Percentiles rank a stretch among this genome's conserved stretches.
phyloP scores from a whole-genome alignment of 1,140 invertebrate genomes.

The Mycetomoellerius zeteki region DNA sequence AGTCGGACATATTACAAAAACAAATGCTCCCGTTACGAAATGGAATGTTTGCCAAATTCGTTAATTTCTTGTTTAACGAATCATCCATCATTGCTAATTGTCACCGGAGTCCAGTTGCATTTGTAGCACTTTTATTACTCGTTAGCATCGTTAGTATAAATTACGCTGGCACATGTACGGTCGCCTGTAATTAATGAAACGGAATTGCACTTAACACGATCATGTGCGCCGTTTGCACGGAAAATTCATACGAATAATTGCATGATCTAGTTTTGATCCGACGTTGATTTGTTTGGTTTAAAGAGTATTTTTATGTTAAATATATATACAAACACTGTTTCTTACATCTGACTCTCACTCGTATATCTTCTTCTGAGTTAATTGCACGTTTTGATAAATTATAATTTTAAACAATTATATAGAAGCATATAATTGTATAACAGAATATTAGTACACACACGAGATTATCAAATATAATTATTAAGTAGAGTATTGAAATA shows the following conservation, averaged over 20 bases:
- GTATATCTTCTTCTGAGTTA: not conserved
- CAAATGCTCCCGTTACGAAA: not conserved
- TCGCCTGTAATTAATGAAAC: conserved; percentile 17
- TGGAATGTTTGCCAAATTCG: not conserved
- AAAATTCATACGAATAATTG: conserved; percentile 25
- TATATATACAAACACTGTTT: not conserved
- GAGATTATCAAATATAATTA: conserved; percentile 2
- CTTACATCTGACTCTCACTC: not conserved
- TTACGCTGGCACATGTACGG: not conserved
- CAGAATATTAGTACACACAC: conserved; percentile 2
- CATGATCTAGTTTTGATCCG: not conserved
- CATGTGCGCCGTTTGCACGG: not conserved
- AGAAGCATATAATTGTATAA: not conserved
- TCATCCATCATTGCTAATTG: conserved; percentile 11
- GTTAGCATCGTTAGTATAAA: not conserved
- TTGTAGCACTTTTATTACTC: conserved; percentile 9
- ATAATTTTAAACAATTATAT: no score
- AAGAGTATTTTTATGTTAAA: not conserved
- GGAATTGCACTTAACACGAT: conserved; percentile 18
- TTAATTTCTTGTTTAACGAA: conserved; percentile 22
- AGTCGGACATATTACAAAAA: not conserved
- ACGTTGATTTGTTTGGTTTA: not conserved
- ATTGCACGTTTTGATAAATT: not conserved
- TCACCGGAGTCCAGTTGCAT: not conserved
- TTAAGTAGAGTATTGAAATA: not conserved